phyloP scores from a whole-genome alignment of 2,888 invertebrate species.

The Sipunculus nudus region DNA sequence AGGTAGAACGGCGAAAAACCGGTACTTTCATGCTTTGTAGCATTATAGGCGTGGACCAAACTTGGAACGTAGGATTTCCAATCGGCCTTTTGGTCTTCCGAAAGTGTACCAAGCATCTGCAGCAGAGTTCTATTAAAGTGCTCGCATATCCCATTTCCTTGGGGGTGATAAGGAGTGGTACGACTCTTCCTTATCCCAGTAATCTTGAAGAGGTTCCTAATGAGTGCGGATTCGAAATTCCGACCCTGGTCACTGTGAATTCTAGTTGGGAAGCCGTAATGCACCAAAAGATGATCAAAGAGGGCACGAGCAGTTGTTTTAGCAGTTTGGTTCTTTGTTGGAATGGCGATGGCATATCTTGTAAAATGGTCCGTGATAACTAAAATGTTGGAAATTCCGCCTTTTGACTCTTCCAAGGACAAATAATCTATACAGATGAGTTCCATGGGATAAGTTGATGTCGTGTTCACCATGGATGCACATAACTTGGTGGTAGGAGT shows the following conservation, averaged over 20 bases:
- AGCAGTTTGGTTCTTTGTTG: constrained; percentile 29
- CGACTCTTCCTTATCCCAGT: constrained; percentile 1
- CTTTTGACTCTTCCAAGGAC: constrained; percentile 22
- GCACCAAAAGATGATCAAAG: constrained; percentile 22
- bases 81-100: constrained; percentile 23
- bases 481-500: too few species aligned
- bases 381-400: constrained; percentile 24
- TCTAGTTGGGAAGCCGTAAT: constrained; percentile 27
- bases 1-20: too few species aligned
- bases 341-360: constrained; percentile 26
- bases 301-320: constrained; percentile 29
- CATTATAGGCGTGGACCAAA: constrained; percentile 29
- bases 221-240: constrained; percentile 1
- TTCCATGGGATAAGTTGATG: constrained; percentile 25
- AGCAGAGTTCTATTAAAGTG: constrained; percentile 39
- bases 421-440: constrained; percentile 30
- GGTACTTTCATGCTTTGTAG: too few species aligned
- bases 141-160: constrained; percentile 37
- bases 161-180: constrained; percentile 19
- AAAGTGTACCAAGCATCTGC: constrained; percentile 29
- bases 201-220: constrained; percentile 2
- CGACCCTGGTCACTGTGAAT: constrained; percentile 7
- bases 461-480: too few species aligned
- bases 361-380: constrained; percentile 37
- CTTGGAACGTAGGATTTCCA: constrained; percentile 35